These are phyloP conservation scores for Tragelaphus scriptus DNA, from an alignment of 2,113 vertebrate species.

Conservation along the genomic window DNA sequence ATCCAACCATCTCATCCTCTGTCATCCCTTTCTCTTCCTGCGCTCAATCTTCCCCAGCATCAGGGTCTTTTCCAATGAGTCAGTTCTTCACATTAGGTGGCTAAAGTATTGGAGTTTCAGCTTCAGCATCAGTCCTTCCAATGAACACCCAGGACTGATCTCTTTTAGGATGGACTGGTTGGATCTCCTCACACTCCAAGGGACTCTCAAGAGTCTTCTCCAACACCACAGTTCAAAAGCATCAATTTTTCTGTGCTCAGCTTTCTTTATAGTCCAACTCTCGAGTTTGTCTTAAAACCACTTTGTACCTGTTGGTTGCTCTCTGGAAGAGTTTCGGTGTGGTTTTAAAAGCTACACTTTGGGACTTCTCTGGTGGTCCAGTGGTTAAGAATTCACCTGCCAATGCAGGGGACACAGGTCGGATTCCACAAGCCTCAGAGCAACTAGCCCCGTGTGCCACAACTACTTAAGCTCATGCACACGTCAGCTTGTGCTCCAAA, in stretches of 20 bases:
- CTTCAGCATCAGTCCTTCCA: too few relatives aligned
- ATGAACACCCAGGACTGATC: not conserved
- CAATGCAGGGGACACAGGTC: not conserved
- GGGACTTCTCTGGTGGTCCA: not conserved
- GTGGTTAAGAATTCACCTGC: not conserved
- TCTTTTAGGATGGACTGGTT: too few relatives aligned
- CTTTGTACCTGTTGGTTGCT: not conserved
- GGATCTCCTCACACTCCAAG: too few relatives aligned
- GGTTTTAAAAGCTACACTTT: not conserved
- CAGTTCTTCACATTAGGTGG: accelerated
- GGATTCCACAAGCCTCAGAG: not conserved
- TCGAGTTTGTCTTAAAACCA: not conserved
- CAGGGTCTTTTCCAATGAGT: too few relatives aligned
- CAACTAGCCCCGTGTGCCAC: not conserved
- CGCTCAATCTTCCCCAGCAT: too few relatives aligned
- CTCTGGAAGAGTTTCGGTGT: not conserved
- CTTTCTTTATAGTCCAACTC: not conserved
- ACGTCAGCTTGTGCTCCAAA: not conserved
- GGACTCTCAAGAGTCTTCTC: too few relatives aligned
- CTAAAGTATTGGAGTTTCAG: too few relatives aligned
- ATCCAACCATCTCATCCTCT: too few relatives aligned
- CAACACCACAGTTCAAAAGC: too few relatives aligned
- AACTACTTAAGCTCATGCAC: not conserved
- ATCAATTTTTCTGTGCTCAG: too few relatives aligned
- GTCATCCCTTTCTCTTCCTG: too few relatives aligned